Evolutionary conservation across 2,113 vertebrate genomes (phyloP), one percentile per base, ranked within the genome.

Genomic region (Bubo scandiacus): DNA sequence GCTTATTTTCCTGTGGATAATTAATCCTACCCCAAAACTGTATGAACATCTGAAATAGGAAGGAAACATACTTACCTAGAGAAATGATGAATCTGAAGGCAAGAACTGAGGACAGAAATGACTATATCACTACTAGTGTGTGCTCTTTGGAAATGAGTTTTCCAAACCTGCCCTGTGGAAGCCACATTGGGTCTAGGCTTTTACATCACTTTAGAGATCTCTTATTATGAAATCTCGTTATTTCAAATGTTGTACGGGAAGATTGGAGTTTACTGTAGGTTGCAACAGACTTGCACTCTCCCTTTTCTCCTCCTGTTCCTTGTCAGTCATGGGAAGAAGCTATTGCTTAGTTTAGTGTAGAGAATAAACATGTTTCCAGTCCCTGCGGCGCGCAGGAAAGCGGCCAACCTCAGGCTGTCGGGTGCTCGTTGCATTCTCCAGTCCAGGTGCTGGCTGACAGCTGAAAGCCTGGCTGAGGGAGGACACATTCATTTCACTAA

Each of bases 351-450:
- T 78, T 66, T 29, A 45, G 27, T 40, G 15, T 40, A 58, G 75
- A 81, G 45, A 66, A 36, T 79, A 68, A 57, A 29, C 34, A 6
- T 17, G 49, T 40, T 78, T 42, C 58, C 38, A 67, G 22, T 70
- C 19, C 51, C 54, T 1, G 1, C 0, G 2, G 70, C 3, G 1
- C 21, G 30, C 16, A 16, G 27, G 62, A 42, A 42, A 18, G 90
- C 5, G 1, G 21, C 65, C 74, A 47, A 52, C 49, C 54, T 67
- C 30, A 52, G 54, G 54, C 82, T 72, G 10, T 19, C 1, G 6
- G 25, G 32, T 55, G 11, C 26, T 14, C 0, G 0, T 45, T 73
- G 30, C 6, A 0, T 82, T 84, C 32, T 73, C 18, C 55, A 47
- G 2, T 30, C 21, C 38, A 51, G 7, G 15, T n/a, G 38, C 42